A percentile compares a stretch with the other conserved stretches of the same genome.
phyloP scores from a whole-genome alignment of 1,140 invertebrate species.

The Drosophila auraria region DNA sequence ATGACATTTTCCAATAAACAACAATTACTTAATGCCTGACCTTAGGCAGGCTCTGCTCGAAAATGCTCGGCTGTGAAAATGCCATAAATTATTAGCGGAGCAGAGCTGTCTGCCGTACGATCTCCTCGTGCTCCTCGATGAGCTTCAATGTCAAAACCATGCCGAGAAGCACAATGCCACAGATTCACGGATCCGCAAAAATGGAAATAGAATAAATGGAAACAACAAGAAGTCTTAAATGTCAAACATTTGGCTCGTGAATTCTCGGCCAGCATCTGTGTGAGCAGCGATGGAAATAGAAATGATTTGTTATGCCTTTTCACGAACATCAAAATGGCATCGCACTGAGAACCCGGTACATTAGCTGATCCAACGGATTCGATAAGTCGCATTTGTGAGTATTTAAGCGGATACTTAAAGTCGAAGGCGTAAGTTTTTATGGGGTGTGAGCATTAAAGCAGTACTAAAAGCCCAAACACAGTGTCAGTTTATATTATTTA shows the following conservation, averaged over 20 bases:
- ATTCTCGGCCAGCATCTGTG: constrained; percentile 26
- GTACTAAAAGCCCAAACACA: not conserved
- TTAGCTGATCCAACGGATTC: constrained; percentile 5
- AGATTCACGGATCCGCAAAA: constrained; percentile 6
- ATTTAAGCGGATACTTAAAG: not conserved
- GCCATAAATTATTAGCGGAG: constrained; percentile 60
- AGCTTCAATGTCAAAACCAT: constrained; percentile 70
- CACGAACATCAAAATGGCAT: constrained; percentile 51
- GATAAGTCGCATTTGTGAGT: constrained; percentile 28
- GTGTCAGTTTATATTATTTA: not conserved
- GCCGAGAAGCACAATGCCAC: constrained; percentile 50
- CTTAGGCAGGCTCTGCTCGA: constrained; percentile 41
- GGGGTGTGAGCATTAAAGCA: constrained; percentile 4
- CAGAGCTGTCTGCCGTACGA: constrained; percentile 29
- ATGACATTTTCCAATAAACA: constrained; percentile 79
- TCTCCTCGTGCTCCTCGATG: constrained; percentile 37
- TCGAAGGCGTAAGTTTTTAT: not conserved
- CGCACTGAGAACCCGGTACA: constrained; percentile 5
- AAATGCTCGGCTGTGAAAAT: constrained; percentile 33
- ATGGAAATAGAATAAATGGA: constrained; percentile 1
- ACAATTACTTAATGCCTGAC: constrained; percentile 77
- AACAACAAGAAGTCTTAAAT: constrained; percentile 35
- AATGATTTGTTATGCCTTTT: constrained; percentile 51
- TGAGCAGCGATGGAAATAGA: constrained; percentile 21
- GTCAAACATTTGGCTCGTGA: constrained; percentile 34